phyloP scores from a whole-genome alignment of 2,113 vertebrate genomes.

The Dromaius novaehollandiae region DNA sequence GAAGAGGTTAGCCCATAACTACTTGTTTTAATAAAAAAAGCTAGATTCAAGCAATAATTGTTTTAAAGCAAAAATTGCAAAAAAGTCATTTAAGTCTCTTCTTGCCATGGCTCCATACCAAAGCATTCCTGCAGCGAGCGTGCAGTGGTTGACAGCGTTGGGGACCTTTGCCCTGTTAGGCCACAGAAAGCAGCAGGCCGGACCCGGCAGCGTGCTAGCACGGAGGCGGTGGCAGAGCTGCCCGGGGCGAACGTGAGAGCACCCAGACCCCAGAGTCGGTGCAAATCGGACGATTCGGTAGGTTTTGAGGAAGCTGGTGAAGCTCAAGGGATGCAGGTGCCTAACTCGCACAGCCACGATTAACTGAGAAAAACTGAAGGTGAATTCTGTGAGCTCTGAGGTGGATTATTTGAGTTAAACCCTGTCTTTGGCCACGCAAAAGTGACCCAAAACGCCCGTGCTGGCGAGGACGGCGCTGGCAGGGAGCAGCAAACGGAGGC shows the following conservation, averaged over 20 bases:
- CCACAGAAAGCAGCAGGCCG: no score
- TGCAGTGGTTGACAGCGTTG: fast-evolving
- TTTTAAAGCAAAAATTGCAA: background rate
- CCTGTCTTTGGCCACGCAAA: background rate
- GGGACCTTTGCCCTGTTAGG: background rate
- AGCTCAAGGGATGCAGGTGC: background rate
- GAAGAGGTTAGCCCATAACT: background rate
- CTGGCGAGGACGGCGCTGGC: background rate
- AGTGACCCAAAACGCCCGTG: background rate
- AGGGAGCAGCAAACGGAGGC: no score
- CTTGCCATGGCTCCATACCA: fast-evolving
- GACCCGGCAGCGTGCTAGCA: no score
- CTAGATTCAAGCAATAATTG: background rate
- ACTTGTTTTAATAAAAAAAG: background rate
- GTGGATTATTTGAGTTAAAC: background rate
- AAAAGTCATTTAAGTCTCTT: background rate
- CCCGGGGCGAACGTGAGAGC: no score
- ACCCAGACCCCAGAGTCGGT: no score
- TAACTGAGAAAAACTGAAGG: background rate
- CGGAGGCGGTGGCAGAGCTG: no score
- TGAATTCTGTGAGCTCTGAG: background rate
- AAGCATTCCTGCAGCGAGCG: background rate
- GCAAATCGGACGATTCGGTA: no score
- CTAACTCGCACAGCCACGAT: background rate
- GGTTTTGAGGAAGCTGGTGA: no score